Evolutionary conservation across 2,888 invertebrate species (phyloP), one percentile per base, ranked within the genome.

Genomic region (Drosophila parthenogenetica): DNA sequence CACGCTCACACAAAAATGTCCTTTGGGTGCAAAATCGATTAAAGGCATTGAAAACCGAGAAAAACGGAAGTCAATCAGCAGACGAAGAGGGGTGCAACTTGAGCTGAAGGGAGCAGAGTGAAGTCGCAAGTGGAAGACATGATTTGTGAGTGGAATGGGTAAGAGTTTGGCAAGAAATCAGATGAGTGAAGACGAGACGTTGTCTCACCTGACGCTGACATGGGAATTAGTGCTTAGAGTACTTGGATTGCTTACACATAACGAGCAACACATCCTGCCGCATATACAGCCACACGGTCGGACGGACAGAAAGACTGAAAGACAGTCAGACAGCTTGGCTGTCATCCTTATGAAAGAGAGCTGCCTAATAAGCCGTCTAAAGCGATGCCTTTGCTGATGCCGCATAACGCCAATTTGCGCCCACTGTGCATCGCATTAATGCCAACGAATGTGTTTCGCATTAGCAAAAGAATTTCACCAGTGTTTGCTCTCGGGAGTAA

Each of bases 11-110:
- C 68, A 70, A 84, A 89, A 87, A 87, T 86, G 89, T 91, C 89
- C 89, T 90, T 87, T 86, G 90, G 90, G 90, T 86, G 81, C 74
- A 88, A 88, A 90, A 90, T 90, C 91, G 90, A 90, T 91, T 90
- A 90, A 89, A 79, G 79, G 76, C 87, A 74, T 64, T 74, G 77
- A 69, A 73, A 67, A 64, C 59, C 58, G 48, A 58, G 71, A 59
- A 35, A 69, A 78, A 73, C 87, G 90, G 89, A 90, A 90, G 90
- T 90, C 89, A 90, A 90, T 90, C 90, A 90, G 83, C 72, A 67
- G 84, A 55, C 69, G 51, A 79, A 57, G 39, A 22, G 49, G 50
- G 16, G 5, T 40, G 7, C 46, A 35, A 42, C 10, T n/a, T 42
- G 46, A 11, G 45, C 2, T 8, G 37, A 22, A 0, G 7, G 5